These are phyloP conservation scores for Nasonia longicornis DNA, from an alignment of 1,140 invertebrate genomes.

Conservation along the genomic window DNA sequence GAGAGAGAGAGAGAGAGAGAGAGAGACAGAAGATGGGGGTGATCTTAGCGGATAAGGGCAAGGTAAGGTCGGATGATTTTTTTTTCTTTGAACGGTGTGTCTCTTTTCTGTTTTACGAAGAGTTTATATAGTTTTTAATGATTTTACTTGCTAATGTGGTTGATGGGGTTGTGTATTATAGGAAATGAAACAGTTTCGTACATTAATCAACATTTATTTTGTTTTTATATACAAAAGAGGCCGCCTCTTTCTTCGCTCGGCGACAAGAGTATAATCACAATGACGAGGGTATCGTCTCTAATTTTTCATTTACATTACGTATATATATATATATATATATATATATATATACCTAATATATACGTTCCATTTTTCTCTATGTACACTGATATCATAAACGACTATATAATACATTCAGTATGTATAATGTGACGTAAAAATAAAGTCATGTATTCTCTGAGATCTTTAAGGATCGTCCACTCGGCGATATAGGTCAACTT, in stretches of 20 bases:
- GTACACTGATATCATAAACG: slow-evolving; percentile 34
- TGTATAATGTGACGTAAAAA: slow-evolving; percentile 47
- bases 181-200: not conserved
- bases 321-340: slow-evolving; percentile 49
- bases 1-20: too few species aligned
- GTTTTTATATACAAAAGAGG: slow-evolving; percentile 62
- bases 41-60: not conserved
- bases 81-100: not conserved
- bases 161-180: not conserved
- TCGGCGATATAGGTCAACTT: too few species aligned
- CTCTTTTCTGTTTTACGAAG: too few species aligned
- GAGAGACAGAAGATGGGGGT: not conserved
- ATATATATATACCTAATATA: slow-evolving; percentile 45
- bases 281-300: slow-evolving; percentile 44
- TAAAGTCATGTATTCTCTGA: slow-evolving; percentile 56
- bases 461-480: slow-evolving; percentile 45
- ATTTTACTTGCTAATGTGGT: too few species aligned
- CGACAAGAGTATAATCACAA: slow-evolving; percentile 51
- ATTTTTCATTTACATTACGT: slow-evolving; percentile 44
- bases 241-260: slow-evolving; percentile 41
- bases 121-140: too few species aligned
- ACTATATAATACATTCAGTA: not conserved
- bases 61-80: not conserved
- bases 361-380: slow-evolving; percentile 24
- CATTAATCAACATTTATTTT: slow-evolving; percentile 60